Percentiles rank a stretch among this genome's conserved stretches.
These are phyloP conservation scores for Petrophora chlorosata DNA, from an alignment of 2,888 invertebrate species.

Conservation along the genomic window DNA sequence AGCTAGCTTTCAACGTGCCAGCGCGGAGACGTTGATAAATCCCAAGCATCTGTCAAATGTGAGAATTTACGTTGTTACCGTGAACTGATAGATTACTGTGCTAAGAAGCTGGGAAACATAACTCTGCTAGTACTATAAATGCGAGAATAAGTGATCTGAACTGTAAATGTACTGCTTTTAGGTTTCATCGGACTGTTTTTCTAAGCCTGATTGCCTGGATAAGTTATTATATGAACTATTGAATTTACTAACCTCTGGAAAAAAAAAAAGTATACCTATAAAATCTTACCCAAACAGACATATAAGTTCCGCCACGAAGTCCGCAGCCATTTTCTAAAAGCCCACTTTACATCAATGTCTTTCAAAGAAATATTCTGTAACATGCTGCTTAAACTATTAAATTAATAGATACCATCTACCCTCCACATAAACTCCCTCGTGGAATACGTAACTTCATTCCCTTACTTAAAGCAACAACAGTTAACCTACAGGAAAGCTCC, in stretches of 20 bases:
- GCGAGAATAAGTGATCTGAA: too few species aligned
- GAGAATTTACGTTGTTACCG: conserved; percentile 42
- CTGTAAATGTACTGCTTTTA: too few species aligned
- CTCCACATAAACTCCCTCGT: conserved; percentile 2
- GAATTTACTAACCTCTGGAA: too few species aligned
- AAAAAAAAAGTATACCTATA: too few species aligned
- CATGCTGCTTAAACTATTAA: neutral
- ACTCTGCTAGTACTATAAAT: too few species aligned
- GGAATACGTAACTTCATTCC: conserved; percentile 31
- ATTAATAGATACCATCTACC: neutral
- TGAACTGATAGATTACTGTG: conserved; percentile 11
- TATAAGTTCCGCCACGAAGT: too few species aligned
- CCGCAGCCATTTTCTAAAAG: too few species aligned
- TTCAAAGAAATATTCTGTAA: neutral
- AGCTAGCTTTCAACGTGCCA: conserved; percentile 61
- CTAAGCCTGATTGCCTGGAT: too few species aligned
- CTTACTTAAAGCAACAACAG: conserved; percentile 36
- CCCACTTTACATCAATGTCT: neutral
- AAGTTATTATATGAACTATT: too few species aligned
- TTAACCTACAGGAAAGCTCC: conserved; percentile 52
- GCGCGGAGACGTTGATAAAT: conserved; percentile 65
- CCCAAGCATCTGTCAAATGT: conserved; percentile 67
- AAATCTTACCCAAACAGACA: too few species aligned
- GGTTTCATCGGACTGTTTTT: too few species aligned
- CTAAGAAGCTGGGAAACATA: neutral